Percentiles rank a stretch among this genome's conserved stretches.
Evolutionary conservation across 2,888 invertebrate genomes (phyloP).

Genomic region (Drosophila helvetica): DNA sequence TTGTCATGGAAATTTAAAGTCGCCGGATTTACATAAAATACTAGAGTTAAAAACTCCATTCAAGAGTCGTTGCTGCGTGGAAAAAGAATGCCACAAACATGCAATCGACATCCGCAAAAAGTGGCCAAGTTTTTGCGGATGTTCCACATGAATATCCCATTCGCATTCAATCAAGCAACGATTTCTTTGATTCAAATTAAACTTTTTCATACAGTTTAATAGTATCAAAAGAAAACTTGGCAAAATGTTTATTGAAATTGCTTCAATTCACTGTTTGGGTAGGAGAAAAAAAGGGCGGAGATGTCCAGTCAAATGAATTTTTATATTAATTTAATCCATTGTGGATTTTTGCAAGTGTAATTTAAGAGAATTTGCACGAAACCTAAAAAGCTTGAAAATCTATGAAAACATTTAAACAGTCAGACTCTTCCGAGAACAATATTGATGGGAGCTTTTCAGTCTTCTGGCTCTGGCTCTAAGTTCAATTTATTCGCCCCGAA

Average conservation of each 20-base stretch:
- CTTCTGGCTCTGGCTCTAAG: slow-evolving; percentile 9
- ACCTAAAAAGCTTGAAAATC: no score
- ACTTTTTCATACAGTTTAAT: neutral
- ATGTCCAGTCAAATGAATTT: no score
- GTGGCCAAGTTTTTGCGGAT: slow-evolving; percentile 11
- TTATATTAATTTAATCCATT: no score
- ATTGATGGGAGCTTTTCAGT: slow-evolving; percentile 1
- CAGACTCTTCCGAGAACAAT: neutral
- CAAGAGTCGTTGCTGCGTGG: slow-evolving; percentile 9
- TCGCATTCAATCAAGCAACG: slow-evolving; percentile 7
- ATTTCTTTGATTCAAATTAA: slow-evolving; percentile 11
- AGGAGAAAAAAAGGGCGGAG: no score
- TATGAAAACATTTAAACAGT: no score
- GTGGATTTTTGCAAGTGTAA: no score
- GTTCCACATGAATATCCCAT: neutral
- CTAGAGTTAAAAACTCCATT: slow-evolving; percentile 1
- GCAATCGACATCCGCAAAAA: slow-evolving; percentile 9
- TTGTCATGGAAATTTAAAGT: slow-evolving; percentile 50
- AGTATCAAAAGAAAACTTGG: neutral
- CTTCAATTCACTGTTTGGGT: neutral
- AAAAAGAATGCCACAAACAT: slow-evolving; percentile 19
- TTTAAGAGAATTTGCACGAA: neutral
- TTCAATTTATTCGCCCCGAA: slow-evolving; percentile 2
- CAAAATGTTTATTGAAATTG: neutral
- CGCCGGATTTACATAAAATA: slow-evolving; percentile 41